phyloP scores from a whole-genome alignment of 2,888 invertebrate species.

The Dorcus hopei region DNA sequence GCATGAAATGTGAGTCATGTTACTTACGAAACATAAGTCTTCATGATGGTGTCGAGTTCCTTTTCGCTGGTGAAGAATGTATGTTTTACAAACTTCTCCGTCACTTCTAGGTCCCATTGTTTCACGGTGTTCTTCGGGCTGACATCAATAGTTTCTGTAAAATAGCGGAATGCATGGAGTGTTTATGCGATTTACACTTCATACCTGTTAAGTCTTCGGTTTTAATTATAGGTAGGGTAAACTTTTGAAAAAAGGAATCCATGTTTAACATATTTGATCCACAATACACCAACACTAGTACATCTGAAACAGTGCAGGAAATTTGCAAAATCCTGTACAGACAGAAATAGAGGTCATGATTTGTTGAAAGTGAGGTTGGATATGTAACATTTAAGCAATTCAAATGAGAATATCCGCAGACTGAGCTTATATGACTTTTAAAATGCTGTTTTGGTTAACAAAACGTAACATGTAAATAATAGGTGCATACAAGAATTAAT shows the following conservation, averaged over 20 bases:
- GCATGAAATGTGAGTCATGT: no score
- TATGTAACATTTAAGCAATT: not conserved
- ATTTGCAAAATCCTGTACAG: conserved; percentile 1
- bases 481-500: no score
- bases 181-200: no score
- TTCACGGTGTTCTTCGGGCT: conserved; percentile 10
- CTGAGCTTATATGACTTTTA: no score
- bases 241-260: conserved; percentile 3
- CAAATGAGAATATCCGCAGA: not conserved
- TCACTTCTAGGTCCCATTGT: conserved; percentile 29
- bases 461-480: no score
- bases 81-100: conserved; percentile 23
- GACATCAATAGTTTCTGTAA: not conserved
- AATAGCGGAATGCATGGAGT: not conserved
- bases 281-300: not conserved
- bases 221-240: conserved; percentile 10
- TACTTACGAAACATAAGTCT: conserved; percentile 32
- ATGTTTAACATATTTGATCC: not conserved
- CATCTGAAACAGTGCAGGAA: not conserved
- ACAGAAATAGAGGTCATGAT: conserved; percentile 6
- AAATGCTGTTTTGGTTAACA: no score
- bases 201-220: conserved; percentile 1
- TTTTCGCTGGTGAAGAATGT: conserved; percentile 24
- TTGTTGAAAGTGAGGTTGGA: not conserved
- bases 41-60: conserved; percentile 26